Percentiles rank a stretch among this genome's conserved stretches.
These are phyloP conservation scores for Sceliomorpha sp. DNA, from an alignment of 2,888 invertebrate species.

Conservation along the genomic window DNA sequence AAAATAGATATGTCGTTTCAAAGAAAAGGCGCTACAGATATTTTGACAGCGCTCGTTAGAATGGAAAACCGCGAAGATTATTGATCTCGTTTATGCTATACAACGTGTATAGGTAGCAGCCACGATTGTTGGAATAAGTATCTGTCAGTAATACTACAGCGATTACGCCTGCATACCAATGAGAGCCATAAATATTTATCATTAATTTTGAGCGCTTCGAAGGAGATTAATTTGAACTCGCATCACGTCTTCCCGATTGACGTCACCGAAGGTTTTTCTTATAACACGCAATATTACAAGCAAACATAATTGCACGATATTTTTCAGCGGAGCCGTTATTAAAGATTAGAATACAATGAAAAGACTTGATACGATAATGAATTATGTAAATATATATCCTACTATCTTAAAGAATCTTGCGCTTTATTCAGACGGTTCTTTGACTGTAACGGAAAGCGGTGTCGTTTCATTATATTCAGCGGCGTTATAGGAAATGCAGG, in stretches of 20 bases:
- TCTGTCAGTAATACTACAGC: conserved; percentile 59
- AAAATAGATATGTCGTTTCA: too few species aligned
- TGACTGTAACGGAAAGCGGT: too few species aligned
- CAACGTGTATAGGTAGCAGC: conserved; percentile 42
- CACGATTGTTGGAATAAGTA: conserved; percentile 61
- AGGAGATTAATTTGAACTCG: conserved; percentile 62
- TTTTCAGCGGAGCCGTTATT: conserved; percentile 28
- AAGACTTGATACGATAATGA: too few species aligned
- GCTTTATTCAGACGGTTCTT: too few species aligned
- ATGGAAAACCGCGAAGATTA: too few species aligned
- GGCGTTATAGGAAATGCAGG: too few species aligned
- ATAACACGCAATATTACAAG: conserved; percentile 37
- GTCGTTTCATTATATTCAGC: too few species aligned
- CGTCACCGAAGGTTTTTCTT: conserved; percentile 39
- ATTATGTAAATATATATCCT: too few species aligned
- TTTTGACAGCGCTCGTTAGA: too few species aligned
- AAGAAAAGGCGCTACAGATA: too few species aligned
- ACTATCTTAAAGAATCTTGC: too few species aligned
- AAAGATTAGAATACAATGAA: too few species aligned
- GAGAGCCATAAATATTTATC: conserved; percentile 67
- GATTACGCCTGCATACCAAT: conserved; percentile 63
- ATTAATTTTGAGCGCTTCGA: conserved; percentile 57
- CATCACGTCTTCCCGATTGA: conserved; percentile 44
- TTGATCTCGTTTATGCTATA: conserved; percentile 30
- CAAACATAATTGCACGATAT: conserved; percentile 18